phyloP scores from a whole-genome alignment of 2,888 invertebrate genomes.

The Adelognathus sp. region DNA sequence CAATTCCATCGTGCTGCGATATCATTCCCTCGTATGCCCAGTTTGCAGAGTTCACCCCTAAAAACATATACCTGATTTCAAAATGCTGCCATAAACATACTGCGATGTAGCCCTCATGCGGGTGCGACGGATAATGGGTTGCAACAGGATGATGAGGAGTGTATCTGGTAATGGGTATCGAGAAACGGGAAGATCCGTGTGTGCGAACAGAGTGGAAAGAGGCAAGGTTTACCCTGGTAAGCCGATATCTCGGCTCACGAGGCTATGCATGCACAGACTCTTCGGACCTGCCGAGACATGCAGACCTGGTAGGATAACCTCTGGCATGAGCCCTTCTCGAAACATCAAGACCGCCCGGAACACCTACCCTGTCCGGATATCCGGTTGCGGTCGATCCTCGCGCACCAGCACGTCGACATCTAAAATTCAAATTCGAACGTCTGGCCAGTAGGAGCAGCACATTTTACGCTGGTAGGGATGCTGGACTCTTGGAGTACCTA shows the following conservation, averaged over 20 bases:
- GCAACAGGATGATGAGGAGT: too few relatives aligned
- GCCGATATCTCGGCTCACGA: conserved; percentile 60
- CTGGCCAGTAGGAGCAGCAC: conserved; percentile 48
- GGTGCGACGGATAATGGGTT: conserved; percentile 14
- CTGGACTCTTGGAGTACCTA: neutral
- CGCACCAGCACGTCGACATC: conserved; percentile 64
- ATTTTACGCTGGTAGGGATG: conserved; percentile 28
- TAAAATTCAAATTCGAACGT: conserved; percentile 75
- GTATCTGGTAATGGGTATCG: conserved; percentile 8
- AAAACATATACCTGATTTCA: neutral
- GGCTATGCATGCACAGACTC: conserved; percentile 49
- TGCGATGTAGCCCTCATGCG: neutral
- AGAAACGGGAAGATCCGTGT: conserved; percentile 13
- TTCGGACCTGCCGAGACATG: conserved; percentile 32
- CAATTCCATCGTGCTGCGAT: too few relatives aligned
- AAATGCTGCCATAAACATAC: neutral
- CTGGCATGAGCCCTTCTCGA: conserved; percentile 63
- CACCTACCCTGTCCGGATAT: conserved; percentile 66
- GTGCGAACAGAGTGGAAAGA: conserved; percentile 18
- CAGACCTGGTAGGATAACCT: conserved; percentile 39
- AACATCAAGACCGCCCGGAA: conserved; percentile 64
- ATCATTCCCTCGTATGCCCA: too few relatives aligned
- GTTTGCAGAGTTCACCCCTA: too few relatives aligned
- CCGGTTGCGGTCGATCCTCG: conserved; percentile 67
- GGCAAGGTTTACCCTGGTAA: conserved; percentile 61